A percentile compares a stretch with the other conserved stretches of the same genome.
Conservation (phyloP, 2,113 vertebrate genomes). For the Rhadina sibilatrix region DNA sequence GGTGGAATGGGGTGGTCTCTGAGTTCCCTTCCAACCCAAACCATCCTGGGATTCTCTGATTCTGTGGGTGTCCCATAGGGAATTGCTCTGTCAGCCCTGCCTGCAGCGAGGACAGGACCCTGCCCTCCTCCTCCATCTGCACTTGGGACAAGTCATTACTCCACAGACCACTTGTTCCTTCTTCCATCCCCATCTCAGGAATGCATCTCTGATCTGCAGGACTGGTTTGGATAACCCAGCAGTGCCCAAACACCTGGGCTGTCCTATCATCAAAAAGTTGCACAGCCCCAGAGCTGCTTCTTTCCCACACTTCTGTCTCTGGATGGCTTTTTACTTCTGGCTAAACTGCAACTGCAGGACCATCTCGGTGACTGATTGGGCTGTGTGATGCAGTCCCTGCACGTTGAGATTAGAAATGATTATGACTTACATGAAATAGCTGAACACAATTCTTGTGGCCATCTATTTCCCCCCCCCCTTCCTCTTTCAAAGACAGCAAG, state of each 20-base stretch:
- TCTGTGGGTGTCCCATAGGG: not conserved
- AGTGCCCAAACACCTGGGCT: not conserved
- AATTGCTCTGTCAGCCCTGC: not conserved
- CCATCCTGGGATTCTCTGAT: accelerated
- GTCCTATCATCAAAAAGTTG: not conserved
- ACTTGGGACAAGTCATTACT: not conserved
- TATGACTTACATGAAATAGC: constrained; percentile 69
- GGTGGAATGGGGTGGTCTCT: not conserved
- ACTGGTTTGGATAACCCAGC: not conserved
- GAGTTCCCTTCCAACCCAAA: not conserved
- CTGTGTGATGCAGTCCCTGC: constrained; percentile 47
- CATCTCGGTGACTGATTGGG: constrained; percentile 67
- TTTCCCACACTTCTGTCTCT: constrained; percentile 52
- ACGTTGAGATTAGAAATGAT: constrained; percentile 70
- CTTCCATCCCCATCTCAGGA: not conserved
- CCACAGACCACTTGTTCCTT: not conserved
- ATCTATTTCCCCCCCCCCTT: not conserved
- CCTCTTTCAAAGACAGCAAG: not conserved
- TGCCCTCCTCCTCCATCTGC: not conserved
- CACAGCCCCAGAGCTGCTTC: not conserved
- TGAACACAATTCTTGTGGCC: constrained; percentile 51
- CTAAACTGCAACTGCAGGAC: constrained; percentile 45
- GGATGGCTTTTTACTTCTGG: constrained; percentile 61
- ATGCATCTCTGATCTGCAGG: not conserved
- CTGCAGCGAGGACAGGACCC: not conserved